phyloP scores from a whole-genome alignment of 2,113 vertebrate genomes.

The Hucho hucho region DNA sequence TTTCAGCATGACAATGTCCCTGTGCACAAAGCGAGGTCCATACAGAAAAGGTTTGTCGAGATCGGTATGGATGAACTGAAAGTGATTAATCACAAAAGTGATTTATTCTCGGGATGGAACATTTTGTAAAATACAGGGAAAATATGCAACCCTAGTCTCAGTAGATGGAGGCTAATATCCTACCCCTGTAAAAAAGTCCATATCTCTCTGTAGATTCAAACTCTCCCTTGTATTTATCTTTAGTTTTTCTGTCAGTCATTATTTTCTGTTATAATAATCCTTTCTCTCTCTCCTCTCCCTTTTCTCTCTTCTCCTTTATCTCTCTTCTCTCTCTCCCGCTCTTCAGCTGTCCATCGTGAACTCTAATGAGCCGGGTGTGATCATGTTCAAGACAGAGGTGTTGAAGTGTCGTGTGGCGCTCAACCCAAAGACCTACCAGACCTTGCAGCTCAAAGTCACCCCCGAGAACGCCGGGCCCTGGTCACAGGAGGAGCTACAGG shows the following conservation, averaged over 20 bases:
- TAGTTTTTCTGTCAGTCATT: neutral
- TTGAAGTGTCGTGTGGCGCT: constrained; percentile 96
- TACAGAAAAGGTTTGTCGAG: too few relatives aligned
- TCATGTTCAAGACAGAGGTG: constrained; percentile 98
- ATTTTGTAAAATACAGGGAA: too few relatives aligned
- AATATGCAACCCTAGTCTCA: too few relatives aligned
- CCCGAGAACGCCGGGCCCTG: constrained; percentile 95
- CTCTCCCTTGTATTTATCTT: neutral
- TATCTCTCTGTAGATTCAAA: neutral
- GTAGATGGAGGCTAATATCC: too few relatives aligned
- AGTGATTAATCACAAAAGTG: too few relatives aligned
- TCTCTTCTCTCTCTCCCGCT: neutral
- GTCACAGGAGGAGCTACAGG: constrained; percentile 96
- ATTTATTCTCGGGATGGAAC: too few relatives aligned
- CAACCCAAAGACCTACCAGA: constrained; percentile 97
- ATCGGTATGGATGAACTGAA: too few relatives aligned
- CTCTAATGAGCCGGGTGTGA: constrained; percentile 96
- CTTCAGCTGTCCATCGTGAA: constrained; percentile 91
- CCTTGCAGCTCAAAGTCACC: constrained; percentile 96
- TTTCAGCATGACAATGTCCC: too few relatives aligned
- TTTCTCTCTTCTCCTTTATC: constrained; percentile 14
- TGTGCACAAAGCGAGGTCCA: too few relatives aligned
- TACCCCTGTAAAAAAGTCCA: neutral
- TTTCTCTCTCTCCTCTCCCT: neutral
- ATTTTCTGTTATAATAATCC: neutral